Percentiles rank a stretch among this genome's conserved stretches.
phyloP scores from a whole-genome alignment of 1,140 invertebrate genomes.

The Micrasema minimum region DNA sequence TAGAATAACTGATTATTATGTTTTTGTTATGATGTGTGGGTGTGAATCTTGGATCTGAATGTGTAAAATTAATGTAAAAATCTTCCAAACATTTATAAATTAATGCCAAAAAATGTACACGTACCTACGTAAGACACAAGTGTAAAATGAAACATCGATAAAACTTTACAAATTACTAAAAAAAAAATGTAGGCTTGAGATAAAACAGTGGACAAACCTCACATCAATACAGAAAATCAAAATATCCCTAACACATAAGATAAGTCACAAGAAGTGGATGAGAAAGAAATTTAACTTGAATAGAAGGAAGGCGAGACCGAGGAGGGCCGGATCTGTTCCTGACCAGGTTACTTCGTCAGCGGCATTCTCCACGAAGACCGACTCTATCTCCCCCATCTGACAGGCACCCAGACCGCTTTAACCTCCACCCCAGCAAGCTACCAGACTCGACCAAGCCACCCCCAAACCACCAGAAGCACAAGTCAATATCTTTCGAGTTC shows the following conservation, averaged over 20 bases:
- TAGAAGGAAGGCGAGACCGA: constrained; percentile 36
- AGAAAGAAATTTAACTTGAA: constrained; percentile 21
- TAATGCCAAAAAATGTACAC: too few relatives aligned
- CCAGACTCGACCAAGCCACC: constrained; percentile 52
- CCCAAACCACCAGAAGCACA: constrained; percentile 55
- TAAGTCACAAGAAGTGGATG: constrained; percentile 14
- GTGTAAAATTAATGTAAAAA: too few relatives aligned
- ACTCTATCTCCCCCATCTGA: constrained; percentile 35
- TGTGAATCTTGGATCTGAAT: too few relatives aligned
- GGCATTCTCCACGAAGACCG: constrained; percentile 41
- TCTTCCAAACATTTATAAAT: too few relatives aligned
- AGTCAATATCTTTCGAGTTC: constrained; percentile 57
- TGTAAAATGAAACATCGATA: too few relatives aligned
- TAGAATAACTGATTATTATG: too few relatives aligned
- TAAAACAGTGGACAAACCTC: background rate
- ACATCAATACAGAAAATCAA: constrained; percentile 16
- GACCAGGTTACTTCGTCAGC: constrained; percentile 39
- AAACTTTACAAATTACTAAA: background rate
- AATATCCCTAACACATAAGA: constrained; percentile 10
- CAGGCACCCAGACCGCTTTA: constrained; percentile 50
- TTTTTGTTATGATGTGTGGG: too few relatives aligned
- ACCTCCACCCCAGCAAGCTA: constrained; percentile 54
- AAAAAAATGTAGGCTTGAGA: background rate
- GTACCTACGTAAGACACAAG: too few relatives aligned
- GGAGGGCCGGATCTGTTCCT: constrained; percentile 50